Evolutionary conservation across 2,888 invertebrate species (phyloP).

Genomic region (Coelogynopora nodosa): DNA sequence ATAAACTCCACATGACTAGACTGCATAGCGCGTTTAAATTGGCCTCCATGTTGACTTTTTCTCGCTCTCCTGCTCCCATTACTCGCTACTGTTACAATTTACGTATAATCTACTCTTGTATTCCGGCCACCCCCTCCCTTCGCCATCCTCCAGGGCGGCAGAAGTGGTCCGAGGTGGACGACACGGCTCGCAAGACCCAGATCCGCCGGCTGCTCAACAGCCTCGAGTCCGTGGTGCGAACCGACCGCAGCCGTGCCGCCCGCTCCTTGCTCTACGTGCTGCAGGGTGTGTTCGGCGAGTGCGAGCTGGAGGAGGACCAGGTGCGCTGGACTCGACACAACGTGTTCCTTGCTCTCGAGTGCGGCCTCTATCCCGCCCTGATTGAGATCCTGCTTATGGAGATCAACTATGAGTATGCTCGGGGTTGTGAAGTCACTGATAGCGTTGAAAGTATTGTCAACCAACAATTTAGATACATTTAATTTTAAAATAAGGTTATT

Average conservation of each 20-base stretch:
- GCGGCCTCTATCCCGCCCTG: slow-evolving; percentile 83
- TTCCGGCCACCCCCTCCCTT: too few relatives aligned
- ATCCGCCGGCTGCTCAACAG: slow-evolving; percentile 83
- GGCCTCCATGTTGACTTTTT: too few relatives aligned
- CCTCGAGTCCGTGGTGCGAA: slow-evolving; percentile 79
- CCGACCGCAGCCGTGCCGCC: slow-evolving; percentile 80
- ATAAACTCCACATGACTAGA: too few relatives aligned
- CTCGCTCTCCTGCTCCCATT: too few relatives aligned
- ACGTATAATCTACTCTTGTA: too few relatives aligned
- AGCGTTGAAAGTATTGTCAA: too few relatives aligned
- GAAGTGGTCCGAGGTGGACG: slow-evolving; percentile 73
- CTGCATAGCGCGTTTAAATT: too few relatives aligned
- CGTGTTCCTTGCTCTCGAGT: slow-evolving; percentile 79
- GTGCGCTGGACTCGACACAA: slow-evolving; percentile 77
- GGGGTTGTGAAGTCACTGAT: too few relatives aligned
- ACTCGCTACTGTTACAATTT: too few relatives aligned
- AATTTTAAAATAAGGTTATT: too few relatives aligned
- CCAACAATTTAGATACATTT: too few relatives aligned
- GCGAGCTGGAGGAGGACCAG: slow-evolving; percentile 85
- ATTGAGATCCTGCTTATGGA: slow-evolving; percentile 88
- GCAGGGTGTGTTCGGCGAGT: slow-evolving; percentile 72
- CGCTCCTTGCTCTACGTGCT: slow-evolving; percentile 87
- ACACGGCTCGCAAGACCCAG: slow-evolving; percentile 66
- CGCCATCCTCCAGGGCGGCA: too few relatives aligned
- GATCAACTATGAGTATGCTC: slow-evolving; percentile 72